Evolutionary conservation across 2,888 invertebrate species (phyloP), one percentile per base, ranked within the genome.

Genomic region (Orthosia cruda): DNA sequence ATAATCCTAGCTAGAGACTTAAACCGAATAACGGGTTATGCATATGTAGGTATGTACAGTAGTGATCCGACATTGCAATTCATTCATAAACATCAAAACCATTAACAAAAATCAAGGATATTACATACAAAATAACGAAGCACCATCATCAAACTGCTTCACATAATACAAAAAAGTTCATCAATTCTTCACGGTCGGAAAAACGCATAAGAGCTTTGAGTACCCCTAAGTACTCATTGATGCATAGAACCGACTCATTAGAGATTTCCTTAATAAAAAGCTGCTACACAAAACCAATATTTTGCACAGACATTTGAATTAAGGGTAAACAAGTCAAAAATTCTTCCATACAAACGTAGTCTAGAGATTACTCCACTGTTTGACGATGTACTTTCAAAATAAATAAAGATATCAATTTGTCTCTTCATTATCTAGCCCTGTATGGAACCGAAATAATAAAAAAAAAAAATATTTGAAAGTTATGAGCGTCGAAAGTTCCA

Each of bases 161-260:
- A 71, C 26, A 32, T 61, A 71, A 71, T 70, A 57, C 23, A 50
- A 79, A 74, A 63, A 50, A 81, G 67, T 70, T 79, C 74, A 78
- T 72, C 66, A 72, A 76, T 69, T 57, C 40, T 20, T 63, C 67
- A 71, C 81, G 79, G 82, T 75, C 70, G 59, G 23, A 67, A 71
- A 71, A 70, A 70, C 45, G 64, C 61, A 52, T 7, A 49, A 82
- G 82, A 20, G 79, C 75, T 57, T 54, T 65, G 58, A 78, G 74
- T 16, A 73, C 73, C 71, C 79, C 80, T 32, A 74, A 73, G 54
- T 71, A 65, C 66, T 49, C 73, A 73, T 45, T 65, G 77, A 59
- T 26, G 71, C 77, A 50, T 67, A 58, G 9, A 63, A n/a, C 54
- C n/a, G 52, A 57, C 66, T 80, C 74, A 73, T 79, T 75, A 82